These are phyloP conservation scores for Phasianus colchicus DNA, from an alignment of 2,113 vertebrate genomes.

Conservation along the genomic window DNA sequence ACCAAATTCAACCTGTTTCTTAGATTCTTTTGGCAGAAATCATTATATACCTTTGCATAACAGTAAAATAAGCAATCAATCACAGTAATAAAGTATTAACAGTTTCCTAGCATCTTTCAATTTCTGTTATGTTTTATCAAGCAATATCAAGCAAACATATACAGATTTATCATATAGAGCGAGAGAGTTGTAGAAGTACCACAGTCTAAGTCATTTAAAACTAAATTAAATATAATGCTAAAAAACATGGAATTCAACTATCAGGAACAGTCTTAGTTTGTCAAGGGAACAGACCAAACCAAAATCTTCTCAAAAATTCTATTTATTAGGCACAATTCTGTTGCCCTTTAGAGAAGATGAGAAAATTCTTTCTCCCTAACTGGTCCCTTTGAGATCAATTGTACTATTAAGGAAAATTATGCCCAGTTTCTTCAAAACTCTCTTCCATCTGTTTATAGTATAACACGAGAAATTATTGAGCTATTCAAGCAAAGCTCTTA, in stretches of 20 bases:
- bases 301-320: conserved; percentile 20
- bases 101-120: conserved; percentile 54
- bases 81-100: conserved; percentile 37
- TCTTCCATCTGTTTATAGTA: background rate
- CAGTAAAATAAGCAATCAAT: conserved; percentile 59
- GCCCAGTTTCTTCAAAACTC: conserved; percentile 19
- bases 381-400: conserved; percentile 13
- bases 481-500: background rate
- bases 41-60: conserved; percentile 58
- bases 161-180: conserved; percentile 50
- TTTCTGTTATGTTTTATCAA: conserved; percentile 62
- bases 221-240: conserved; percentile 15
- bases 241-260: background rate
- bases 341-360: background rate
- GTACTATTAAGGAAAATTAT: conserved; percentile 29
- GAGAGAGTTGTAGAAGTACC: conserved; percentile 27
- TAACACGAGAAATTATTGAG: background rate
- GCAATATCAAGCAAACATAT: conserved; percentile 3
- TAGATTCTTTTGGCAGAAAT: conserved; percentile 44
- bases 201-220: conserved; percentile 47
- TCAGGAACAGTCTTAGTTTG: background rate
- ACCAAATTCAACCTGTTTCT: conserved; percentile 65
- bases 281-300: background rate
- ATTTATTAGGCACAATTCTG: conserved; percentile 31
- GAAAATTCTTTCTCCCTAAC: conserved; percentile 21